Evolutionary conservation across 1,140 invertebrate species (phyloP), one percentile per base, ranked within the genome.

Genomic region (Dufourea novaeangliae): DNA sequence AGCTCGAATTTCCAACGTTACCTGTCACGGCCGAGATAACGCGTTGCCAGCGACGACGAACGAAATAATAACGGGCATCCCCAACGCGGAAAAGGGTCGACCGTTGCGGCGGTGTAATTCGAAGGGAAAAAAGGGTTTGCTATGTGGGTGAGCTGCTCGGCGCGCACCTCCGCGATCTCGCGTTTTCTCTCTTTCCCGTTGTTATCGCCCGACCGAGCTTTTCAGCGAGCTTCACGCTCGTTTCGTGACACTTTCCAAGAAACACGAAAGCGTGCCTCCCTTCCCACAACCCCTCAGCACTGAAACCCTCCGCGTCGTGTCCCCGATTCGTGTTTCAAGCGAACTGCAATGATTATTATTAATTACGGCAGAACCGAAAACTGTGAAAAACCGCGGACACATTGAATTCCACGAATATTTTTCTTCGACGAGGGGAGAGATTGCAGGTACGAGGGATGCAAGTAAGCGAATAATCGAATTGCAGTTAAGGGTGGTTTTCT

Each of bases 171-270:
- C 27, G 52, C 52, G 22, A 22, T 4, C 22, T 32, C 22, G 50
- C 59, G 59, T 29, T 39, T 20, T n/a, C 37, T 46, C 25, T 11
- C 44, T 0, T 27, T 83, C 71, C 57, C 78, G 74, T 44, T 78
- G 80, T 86, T 91, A 90, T 90, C 88, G 87, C 83, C 87, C 87
- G 86, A n/a, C n/a, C 87, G 82, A 88, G 88, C 89, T 90, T 90
- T 90, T 90, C 89, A 89, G 78, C 89, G 84, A 88, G 88, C 87
- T 90, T 89, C 85, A 90, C 87, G 88, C 89, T 88, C 86, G 83
- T 88, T 89, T 86, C 86, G 88, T 88, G 89, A 90, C 89, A 90
- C 89, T 89, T 83, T 89, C 87, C 86, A 87, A 90, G 84, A 68
- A 80, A 88, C 88, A 86, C 88, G 87, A 88, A 87, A 88, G 41